phyloP scores from a whole-genome alignment of 2,113 vertebrate genomes.

The Tyrannus savana region DNA sequence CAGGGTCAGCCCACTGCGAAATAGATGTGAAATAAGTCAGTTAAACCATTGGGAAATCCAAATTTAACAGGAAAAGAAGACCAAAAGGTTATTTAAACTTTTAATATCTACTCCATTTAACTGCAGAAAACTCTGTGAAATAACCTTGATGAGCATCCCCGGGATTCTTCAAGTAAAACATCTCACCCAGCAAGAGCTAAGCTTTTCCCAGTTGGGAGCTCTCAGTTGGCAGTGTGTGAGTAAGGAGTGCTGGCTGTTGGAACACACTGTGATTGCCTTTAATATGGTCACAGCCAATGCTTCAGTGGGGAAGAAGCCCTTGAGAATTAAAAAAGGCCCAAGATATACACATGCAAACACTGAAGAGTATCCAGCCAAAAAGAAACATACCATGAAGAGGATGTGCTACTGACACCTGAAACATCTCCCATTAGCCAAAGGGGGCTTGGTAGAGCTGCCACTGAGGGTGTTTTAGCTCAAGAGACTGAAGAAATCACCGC shows the following conservation, averaged over 20 bases:
- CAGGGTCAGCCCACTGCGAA: neutral
- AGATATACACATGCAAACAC: neutral
- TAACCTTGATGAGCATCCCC: neutral
- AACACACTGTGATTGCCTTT: neutral
- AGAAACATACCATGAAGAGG: neutral
- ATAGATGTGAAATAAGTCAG: neutral
- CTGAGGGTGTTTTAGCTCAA: neutral
- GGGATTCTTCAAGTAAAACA: constrained; percentile 13
- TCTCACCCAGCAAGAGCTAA: neutral
- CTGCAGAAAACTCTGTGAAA: neutral
- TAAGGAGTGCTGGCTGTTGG: neutral
- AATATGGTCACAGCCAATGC: neutral
- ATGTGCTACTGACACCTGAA: neutral
- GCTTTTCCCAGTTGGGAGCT: neutral
- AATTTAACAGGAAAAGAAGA: neutral
- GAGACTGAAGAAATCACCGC: neutral
- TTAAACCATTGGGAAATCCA: neutral
- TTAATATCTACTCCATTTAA: neutral
- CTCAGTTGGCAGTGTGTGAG: neutral
- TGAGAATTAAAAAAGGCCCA: neutral
- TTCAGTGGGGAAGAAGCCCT: neutral
- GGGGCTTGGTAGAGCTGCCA: neutral
- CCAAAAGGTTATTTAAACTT: constrained; percentile 34
- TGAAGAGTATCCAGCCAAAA: neutral
- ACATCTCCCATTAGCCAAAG: neutral